Conservation (phyloP, 2,113 vertebrate species). For the Tragulus kanchil region DNA sequence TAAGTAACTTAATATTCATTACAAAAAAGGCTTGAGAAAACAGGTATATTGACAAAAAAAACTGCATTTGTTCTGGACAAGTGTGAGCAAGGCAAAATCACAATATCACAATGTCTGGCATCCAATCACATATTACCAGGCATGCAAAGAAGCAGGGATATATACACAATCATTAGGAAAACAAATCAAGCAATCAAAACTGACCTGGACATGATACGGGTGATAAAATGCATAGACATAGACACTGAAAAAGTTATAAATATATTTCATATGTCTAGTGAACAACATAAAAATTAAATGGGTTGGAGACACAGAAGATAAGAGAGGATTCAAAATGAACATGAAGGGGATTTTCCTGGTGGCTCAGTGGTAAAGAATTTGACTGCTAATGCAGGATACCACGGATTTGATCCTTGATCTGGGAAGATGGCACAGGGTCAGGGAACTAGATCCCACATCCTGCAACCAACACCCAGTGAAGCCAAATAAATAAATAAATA, state of each 20-base stretch:
- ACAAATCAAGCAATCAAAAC: not conserved
- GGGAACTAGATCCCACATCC: not conserved
- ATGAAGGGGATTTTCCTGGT: not conserved
- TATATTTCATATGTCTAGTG: not conserved
- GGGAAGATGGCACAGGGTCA: not conserved
- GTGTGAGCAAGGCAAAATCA: conserved; percentile 3
- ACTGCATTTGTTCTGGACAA: not conserved
- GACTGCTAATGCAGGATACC: not conserved
- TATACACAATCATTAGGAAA: not conserved
- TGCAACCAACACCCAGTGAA: not conserved
- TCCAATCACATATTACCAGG: not conserved
- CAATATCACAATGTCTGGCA: not conserved
- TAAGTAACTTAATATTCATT: not conserved
- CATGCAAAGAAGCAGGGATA: not conserved
- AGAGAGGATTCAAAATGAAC: not conserved
- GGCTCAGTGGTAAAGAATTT: not conserved
- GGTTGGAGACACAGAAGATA: not conserved
- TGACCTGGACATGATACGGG: not conserved
- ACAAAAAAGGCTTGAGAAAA: not conserved
- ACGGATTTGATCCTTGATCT: not conserved
- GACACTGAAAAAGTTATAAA: not conserved
- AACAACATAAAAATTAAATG: not conserved
- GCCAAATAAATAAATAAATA: not conserved
- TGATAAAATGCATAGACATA: not conserved
- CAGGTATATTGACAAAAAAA: not conserved